phyloP scores from a whole-genome alignment of 2,888 invertebrate species.

The Sicus ferrugineus region DNA sequence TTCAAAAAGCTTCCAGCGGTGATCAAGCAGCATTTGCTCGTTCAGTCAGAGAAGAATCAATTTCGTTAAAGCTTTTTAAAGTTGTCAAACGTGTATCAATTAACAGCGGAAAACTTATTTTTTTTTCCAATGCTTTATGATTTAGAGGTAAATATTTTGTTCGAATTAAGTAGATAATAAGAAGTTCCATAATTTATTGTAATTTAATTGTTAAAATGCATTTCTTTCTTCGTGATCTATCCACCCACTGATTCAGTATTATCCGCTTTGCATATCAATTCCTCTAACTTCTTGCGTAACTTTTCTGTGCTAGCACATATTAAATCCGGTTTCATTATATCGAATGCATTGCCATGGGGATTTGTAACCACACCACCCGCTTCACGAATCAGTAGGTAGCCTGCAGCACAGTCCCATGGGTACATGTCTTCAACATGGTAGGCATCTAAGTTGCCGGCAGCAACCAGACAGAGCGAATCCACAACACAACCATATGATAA shows the following conservation, averaged over 20 bases:
- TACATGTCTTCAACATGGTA: slow-evolving; percentile 77
- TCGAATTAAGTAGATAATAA: no score
- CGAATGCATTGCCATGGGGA: slow-evolving; percentile 68
- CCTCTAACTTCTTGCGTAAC: slow-evolving; percentile 66
- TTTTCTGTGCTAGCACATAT: slow-evolving; percentile 66
- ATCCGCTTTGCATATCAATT: slow-evolving; percentile 67
- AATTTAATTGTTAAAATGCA: neutral
- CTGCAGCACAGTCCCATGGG: slow-evolving; percentile 83
- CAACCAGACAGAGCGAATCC: slow-evolving; percentile 75
- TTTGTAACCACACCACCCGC: slow-evolving; percentile 78
- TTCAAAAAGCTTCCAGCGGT: no score
- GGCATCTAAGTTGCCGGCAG: slow-evolving; percentile 74
- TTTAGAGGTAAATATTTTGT: no score
- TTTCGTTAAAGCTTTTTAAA: no score
- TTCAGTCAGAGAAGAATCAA: no score
- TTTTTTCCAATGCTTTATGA: no score
- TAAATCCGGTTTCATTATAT: slow-evolving; percentile 69
- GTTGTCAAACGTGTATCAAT: no score
- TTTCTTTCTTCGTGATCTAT: slow-evolving; percentile 28
- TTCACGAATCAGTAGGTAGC: slow-evolving; percentile 75
- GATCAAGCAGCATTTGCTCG: no score
- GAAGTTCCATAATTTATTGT: neutral
- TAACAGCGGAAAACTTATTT: no score
- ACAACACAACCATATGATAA: slow-evolving; percentile 77
- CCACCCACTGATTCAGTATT: slow-evolving; percentile 53